Evolutionary conservation across 2,888 invertebrate genomes (phyloP).

Genomic region (Meandrusa payeni): DNA sequence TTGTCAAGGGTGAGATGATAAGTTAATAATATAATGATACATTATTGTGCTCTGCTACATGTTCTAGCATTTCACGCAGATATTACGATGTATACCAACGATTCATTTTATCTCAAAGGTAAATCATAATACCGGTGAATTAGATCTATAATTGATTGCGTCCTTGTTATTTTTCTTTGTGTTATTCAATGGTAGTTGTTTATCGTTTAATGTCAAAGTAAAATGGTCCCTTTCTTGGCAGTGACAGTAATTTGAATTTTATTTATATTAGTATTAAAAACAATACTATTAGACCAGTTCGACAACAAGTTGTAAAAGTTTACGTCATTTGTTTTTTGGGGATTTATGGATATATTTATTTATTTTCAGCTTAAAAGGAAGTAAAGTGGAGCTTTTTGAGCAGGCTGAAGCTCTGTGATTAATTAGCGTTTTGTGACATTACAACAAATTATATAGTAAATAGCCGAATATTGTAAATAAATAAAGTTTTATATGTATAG

Average conservation of each 20-base stretch:
- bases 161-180: constrained; percentile 16
- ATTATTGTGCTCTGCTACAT: constrained; percentile 62
- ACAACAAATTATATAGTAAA: too few relatives aligned
- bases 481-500: too few relatives aligned
- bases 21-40: constrained; percentile 79
- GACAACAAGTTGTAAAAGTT: too few relatives aligned
- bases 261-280: constrained; percentile 62
- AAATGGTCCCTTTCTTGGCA: constrained; percentile 62
- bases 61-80: constrained; percentile 29
- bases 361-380: too few relatives aligned
- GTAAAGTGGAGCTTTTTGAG: too few relatives aligned
- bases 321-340: too few relatives aligned
- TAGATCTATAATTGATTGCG: constrained; percentile 34
- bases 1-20: constrained; percentile 80
- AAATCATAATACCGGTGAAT: constrained; percentile 21
- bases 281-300: constrained; percentile 50
- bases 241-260: constrained; percentile 68
- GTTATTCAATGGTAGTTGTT: constrained; percentile 62
- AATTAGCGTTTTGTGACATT: too few relatives aligned
- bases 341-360: too few relatives aligned
- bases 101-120: constrained; percentile 23
- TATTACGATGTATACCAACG: constrained; percentile 11
- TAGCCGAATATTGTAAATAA: too few relatives aligned
- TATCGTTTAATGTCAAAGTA: constrained; percentile 72
- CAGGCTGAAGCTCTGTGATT: too few relatives aligned